Evolutionary conservation across 2,888 invertebrate genomes (phyloP).

Genomic region (Eilema caniola): DNA sequence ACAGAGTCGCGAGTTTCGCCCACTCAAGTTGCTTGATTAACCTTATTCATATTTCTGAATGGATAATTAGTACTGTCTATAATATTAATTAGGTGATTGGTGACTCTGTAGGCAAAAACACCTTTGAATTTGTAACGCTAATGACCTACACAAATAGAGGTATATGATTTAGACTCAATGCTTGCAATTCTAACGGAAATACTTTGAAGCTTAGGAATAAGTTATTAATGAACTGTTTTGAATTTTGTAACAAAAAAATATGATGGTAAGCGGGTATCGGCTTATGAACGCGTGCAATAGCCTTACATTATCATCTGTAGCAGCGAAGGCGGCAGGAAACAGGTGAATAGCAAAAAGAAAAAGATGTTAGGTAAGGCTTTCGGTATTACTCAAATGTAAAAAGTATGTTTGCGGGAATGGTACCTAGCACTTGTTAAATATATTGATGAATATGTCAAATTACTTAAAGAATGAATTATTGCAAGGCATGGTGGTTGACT

Average conservation of each 20-base stretch:
- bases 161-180: too few species aligned
- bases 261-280: background rate
- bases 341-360: background rate
- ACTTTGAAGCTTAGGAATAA: background rate
- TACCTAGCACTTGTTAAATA: background rate
- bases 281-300: background rate
- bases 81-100: slow-evolving; percentile 58
- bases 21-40: slow-evolving; percentile 84
- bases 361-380: background rate
- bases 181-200: background rate
- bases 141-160: too few species aligned
- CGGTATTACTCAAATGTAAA: background rate
- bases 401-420: background rate
- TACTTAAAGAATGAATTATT: too few species aligned
- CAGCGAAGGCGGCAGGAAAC: background rate
- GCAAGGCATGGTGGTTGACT: too few species aligned
- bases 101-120: slow-evolving; percentile 72
- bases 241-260: background rate
- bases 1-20: slow-evolving; percentile 78
- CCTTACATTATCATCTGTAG: background rate
- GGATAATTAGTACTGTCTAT: slow-evolving; percentile 49
- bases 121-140: slow-evolving; percentile 18
- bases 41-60: slow-evolving; percentile 66
- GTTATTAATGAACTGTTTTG: background rate
- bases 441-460: background rate